Percentiles rank a stretch among this genome's conserved stretches.
Conservation (phyloP, 1,140 invertebrate species). For the Trichogramma pretiosum region DNA sequence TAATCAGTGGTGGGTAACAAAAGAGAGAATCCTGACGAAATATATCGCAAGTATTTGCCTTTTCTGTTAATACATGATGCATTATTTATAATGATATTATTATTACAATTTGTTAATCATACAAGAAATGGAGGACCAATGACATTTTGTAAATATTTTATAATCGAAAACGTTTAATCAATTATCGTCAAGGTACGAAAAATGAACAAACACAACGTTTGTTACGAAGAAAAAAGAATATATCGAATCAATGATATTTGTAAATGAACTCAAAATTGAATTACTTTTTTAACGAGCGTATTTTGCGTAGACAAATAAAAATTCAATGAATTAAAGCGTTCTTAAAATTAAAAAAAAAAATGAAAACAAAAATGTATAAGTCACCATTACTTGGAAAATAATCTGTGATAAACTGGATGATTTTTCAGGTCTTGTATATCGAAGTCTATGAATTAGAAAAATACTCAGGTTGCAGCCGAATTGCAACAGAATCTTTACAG, state of each 20-base stretch:
- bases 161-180: conserved; percentile 3
- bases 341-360: too few species aligned
- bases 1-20: too few species aligned
- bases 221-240: conserved; percentile 8
- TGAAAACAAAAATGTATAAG: too few species aligned
- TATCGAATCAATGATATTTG: neutral
- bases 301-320: too few species aligned
- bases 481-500: too few species aligned
- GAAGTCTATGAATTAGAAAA: conserved; percentile 4
- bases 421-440: conserved; percentile 8
- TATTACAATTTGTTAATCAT: conserved; percentile 9
- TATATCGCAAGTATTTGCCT: conserved; percentile 6
- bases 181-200: too few species aligned
- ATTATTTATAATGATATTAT: neutral
- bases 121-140: conserved; percentile 13
- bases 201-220: too few species aligned
- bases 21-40: too few species aligned
- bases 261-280: too few species aligned
- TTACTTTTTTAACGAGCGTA: too few species aligned
- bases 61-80: conserved; percentile 7
- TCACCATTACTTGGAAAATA: conserved; percentile 6
- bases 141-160: conserved; percentile 18
- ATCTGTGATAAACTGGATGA: conserved; percentile 17
- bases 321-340: too few species aligned
- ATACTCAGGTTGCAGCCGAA: too few species aligned